phyloP scores from a whole-genome alignment of 2,113 vertebrate species.

The Oncorhynchus clarkii region DNA sequence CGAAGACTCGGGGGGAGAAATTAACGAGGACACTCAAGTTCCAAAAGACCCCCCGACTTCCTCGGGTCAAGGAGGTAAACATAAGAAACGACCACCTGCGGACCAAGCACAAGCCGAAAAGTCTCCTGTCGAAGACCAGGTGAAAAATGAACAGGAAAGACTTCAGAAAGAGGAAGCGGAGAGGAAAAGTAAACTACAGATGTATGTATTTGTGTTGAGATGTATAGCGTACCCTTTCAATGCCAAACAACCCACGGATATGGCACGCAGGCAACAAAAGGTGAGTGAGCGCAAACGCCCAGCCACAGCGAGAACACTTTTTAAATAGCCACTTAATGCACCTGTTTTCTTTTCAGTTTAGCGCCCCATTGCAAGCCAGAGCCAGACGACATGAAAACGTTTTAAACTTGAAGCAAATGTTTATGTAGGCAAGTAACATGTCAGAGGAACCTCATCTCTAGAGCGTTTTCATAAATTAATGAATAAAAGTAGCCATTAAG shows the following conservation, averaged over 20 bases:
- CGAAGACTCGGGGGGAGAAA: conserved; percentile 87
- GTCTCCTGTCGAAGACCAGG: conserved; percentile 67
- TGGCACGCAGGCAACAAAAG: conserved; percentile 90
- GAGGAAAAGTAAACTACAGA: conserved; percentile 82
- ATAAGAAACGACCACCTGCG: conserved; percentile 26
- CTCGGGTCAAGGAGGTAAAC: conserved; percentile 53
- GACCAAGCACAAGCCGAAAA: conserved; percentile 69
- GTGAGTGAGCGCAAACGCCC: conserved; percentile 59
- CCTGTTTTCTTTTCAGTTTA: not conserved
- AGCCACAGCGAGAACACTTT: not conserved
- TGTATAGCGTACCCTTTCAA: conserved; percentile 91
- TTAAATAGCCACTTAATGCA: not conserved
- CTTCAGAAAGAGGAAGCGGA: conserved; percentile 82
- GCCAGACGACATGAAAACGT: no score
- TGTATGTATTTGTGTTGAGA: conserved; percentile 89
- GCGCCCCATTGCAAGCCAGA: no score
- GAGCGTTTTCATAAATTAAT: no score
- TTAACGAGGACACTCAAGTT: conserved; percentile 75
- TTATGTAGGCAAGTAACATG: no score
- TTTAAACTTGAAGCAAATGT: no score
- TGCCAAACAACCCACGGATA: conserved; percentile 92
- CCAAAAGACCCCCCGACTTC: conserved; percentile 61
- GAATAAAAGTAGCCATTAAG: no score
- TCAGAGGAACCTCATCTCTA: no score
- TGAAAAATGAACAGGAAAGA: conserved; percentile 73